These are phyloP conservation scores for Chymomyza fuscimana DNA, from an alignment of 2,888 invertebrate genomes.

Conservation along the genomic window DNA sequence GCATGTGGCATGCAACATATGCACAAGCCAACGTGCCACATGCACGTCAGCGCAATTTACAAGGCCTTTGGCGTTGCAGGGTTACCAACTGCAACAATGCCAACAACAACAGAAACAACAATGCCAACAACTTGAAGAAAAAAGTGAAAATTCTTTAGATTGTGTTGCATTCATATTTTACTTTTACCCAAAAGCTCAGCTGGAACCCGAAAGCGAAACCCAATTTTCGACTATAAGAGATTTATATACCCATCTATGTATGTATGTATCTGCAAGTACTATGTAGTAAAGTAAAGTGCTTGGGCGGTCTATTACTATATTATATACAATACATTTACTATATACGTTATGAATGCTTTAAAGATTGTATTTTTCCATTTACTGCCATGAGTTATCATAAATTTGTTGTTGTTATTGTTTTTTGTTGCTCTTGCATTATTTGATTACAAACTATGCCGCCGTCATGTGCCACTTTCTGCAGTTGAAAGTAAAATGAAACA, in stretches of 20 bases:
- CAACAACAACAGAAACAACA: constrained; percentile 13
- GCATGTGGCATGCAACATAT: constrained; percentile 74
- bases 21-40: constrained; percentile 42
- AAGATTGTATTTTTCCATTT: constrained; percentile 7
- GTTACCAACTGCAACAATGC: constrained; percentile 3
- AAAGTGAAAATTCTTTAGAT: constrained; percentile 72
- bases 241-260: too few species aligned
- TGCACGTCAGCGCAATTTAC: constrained; percentile 2
- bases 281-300: constrained; percentile 17
- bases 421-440: constrained; percentile 44
- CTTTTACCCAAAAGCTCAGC: constrained; percentile 46
- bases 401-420: constrained; percentile 3
- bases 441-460: constrained; percentile 63
- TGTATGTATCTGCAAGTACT: constrained; percentile 12
- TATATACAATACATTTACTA: constrained; percentile 1
- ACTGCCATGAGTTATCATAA: constrained; percentile 2
- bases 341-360: constrained; percentile 11
- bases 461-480: constrained; percentile 68
- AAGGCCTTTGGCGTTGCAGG: background rate
- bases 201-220: constrained; percentile 14
- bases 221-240: constrained; percentile 26
- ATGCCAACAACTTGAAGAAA: constrained; percentile 17
- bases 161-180: constrained; percentile 16
- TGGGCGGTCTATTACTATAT: background rate
- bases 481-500: constrained; percentile 65